phyloP scores from a whole-genome alignment of 2,797 vertebrate species.

The Coracias cyanogaster region DNA sequence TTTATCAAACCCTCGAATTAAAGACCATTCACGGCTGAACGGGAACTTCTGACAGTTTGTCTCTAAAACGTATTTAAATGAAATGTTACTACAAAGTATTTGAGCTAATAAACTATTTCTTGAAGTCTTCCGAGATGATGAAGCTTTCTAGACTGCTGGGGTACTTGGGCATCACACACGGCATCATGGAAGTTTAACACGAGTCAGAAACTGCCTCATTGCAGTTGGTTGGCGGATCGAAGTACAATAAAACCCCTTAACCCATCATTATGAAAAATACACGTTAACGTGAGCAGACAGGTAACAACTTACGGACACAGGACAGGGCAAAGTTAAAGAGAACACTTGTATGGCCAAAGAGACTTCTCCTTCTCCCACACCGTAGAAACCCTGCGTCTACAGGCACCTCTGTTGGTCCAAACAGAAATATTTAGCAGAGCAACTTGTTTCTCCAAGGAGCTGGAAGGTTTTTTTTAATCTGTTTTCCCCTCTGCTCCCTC shows the following conservation, averaged over 20 bases:
- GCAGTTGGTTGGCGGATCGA: neutral
- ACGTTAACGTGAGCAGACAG: accelerated
- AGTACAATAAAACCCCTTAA: neutral
- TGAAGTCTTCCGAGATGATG: neutral
- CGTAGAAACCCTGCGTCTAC: neutral
- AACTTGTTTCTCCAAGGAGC: neutral
- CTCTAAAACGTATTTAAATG: neutral
- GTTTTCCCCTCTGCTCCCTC: neutral
- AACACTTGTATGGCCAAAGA: neutral
- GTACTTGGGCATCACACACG: neutral
- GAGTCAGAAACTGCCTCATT: neutral
- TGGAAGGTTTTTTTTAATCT: neutral
- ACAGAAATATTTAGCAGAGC: neutral
- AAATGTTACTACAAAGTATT: neutral
- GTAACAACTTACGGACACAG: neutral
- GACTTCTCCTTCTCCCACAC: neutral
- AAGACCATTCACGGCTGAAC: neutral
- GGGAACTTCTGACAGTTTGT: neutral
- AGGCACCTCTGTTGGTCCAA: neutral
- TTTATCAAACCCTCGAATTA: neutral
- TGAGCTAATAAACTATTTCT: neutral
- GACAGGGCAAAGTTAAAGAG: neutral
- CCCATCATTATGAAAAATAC: accelerated
- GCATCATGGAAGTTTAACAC: neutral
- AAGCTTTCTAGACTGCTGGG: neutral